phyloP scores from a whole-genome alignment of 1,140 invertebrate species.

The Trichonephila inaurata region DNA sequence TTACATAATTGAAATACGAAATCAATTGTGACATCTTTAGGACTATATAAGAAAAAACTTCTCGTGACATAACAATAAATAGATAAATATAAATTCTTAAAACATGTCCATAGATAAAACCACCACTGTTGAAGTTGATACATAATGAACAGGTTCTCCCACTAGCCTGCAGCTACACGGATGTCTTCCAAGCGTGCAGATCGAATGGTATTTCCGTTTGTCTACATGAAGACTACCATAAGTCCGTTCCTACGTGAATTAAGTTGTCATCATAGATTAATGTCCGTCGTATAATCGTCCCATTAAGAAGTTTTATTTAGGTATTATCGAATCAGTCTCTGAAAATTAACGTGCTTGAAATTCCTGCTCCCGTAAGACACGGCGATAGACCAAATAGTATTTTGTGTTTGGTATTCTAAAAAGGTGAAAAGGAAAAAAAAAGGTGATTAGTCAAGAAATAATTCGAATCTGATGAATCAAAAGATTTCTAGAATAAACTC shows the following conservation, averaged over 20 bases:
- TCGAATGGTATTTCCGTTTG: neutral
- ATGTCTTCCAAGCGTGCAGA: neutral
- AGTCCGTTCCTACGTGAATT: neutral
- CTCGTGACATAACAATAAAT: neutral
- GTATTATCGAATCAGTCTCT: neutral
- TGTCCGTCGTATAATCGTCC: neutral
- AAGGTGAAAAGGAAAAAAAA: too few relatives aligned
- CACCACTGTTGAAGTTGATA: neutral
- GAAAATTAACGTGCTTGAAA: neutral
- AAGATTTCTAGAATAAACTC: too few relatives aligned
- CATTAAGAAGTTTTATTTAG: neutral
- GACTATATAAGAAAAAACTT: neutral
- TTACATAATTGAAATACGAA: too few relatives aligned
- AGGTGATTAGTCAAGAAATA: too few relatives aligned
- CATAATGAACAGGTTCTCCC: neutral
- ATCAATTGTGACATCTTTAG: too few relatives aligned
- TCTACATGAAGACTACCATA: neutral
- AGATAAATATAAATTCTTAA: too few relatives aligned
- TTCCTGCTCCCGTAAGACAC: neutral
- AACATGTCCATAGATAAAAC: too few relatives aligned
- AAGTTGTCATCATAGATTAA: constrained; percentile 6
- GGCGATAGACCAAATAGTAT: neutral
- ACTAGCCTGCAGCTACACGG: neutral
- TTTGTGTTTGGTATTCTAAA: too few relatives aligned
- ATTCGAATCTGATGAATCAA: too few relatives aligned